Conservation (phyloP, 35 echinoderm and acorn worm species). For the Heliocidaris erythrogramma region DNA sequence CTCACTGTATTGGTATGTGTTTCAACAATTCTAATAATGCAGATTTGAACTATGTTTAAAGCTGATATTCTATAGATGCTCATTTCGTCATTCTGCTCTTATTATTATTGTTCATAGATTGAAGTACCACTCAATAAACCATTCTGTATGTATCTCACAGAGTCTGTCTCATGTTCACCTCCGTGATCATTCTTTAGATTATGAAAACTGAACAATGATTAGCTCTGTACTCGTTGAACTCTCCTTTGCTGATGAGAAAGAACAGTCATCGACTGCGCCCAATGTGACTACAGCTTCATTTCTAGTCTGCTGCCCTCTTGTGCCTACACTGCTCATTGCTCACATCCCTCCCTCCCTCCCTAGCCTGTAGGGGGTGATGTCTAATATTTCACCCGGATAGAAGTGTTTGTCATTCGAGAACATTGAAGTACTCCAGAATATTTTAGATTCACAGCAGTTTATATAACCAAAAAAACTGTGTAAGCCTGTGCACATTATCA, state of each 20-base stretch:
- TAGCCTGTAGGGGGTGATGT: not conserved
- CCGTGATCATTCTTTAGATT: not conserved
- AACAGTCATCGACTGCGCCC: not conserved
- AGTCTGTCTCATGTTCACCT: not conserved
- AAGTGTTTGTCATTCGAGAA: slow-evolving; percentile 3
- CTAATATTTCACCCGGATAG: not conserved
- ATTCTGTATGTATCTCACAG: too few species aligned
- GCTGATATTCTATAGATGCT: too few species aligned
- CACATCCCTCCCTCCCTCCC: not conserved
- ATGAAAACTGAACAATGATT: not conserved
- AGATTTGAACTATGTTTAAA: too few species aligned
- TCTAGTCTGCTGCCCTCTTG: not conserved
- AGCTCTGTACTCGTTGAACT: not conserved
- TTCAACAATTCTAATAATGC: too few species aligned
- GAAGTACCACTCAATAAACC: too few species aligned
- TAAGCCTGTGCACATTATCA: not conserved
- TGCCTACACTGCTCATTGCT: not conserved
- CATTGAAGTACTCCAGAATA: not conserved
- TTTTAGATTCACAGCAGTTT: not conserved
- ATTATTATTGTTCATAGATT: too few species aligned
- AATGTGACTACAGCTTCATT: not conserved
- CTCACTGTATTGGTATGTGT: too few species aligned
- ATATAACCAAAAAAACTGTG: not conserved
- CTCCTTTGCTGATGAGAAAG: not conserved
- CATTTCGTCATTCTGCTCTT: too few species aligned